Evolutionary conservation across 2,797 vertebrate species (phyloP).

Genomic region (Mormyrus proboscirostris): DNA sequence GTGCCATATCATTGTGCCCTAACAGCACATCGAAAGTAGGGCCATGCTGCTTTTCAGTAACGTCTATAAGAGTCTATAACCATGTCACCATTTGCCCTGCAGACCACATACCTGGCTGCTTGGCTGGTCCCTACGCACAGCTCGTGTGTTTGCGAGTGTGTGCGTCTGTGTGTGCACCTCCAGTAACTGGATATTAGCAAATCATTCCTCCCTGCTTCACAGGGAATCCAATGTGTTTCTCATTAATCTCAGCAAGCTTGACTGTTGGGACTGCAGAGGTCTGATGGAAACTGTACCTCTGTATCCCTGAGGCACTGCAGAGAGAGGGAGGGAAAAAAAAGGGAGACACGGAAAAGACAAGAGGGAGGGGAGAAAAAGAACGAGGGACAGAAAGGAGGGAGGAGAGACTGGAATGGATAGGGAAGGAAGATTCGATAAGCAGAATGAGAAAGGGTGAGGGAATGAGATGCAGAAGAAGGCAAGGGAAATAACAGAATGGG

Average conservation of each 20-base stretch:
- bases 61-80: not conserved
- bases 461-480: slow-evolving; percentile 23
- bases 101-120: not conserved
- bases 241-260: slow-evolving; percentile 45
- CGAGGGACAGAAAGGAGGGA: not conserved
- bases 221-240: slow-evolving; percentile 60
- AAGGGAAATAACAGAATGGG: not conserved
- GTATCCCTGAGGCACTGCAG: slow-evolving; percentile 18
- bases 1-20: not conserved
- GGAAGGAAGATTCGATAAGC: not conserved
- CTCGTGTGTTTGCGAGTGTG: slow-evolving; percentile 25
- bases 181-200: slow-evolving; percentile 65
- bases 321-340: not conserved
- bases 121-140: not conserved
- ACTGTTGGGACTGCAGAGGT: slow-evolving; percentile 19
- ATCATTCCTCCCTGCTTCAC: slow-evolving; percentile 67
- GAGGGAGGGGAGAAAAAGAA: not conserved
- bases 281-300: slow-evolving; percentile 37
- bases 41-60: not conserved
- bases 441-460: slow-evolving; percentile 19
- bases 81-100: not conserved
- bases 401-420: not conserved
- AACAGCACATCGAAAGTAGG: not conserved
- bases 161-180: slow-evolving; percentile 35
- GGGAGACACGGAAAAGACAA: not conserved